A percentile compares a stretch with the other conserved stretches of the same genome.
Conservation (phyloP, 1,140 invertebrate species). For the Scaptomyza pallida region DNA sequence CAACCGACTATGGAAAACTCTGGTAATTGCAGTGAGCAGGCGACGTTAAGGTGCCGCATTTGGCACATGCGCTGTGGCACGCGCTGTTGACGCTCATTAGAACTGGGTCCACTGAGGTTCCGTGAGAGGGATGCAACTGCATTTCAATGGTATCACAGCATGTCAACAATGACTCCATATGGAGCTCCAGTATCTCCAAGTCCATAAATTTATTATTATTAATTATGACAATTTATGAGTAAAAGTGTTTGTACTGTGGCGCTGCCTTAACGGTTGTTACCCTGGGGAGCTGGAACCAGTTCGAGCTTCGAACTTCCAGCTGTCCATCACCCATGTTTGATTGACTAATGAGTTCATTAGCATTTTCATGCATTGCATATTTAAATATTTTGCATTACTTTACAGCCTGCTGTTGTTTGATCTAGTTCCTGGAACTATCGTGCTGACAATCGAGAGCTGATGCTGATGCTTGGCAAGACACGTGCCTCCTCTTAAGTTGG, state of each 20-base stretch:
- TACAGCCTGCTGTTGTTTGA: slow-evolving; percentile 2
- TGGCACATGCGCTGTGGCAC: slow-evolving; percentile 64
- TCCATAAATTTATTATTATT: slow-evolving; percentile 71
- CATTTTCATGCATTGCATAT: slow-evolving; percentile 55
- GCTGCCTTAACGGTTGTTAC: slow-evolving; percentile 30
- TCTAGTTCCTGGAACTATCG: slow-evolving; percentile 40
- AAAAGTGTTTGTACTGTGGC: slow-evolving; percentile 60
- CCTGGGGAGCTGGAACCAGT: slow-evolving; percentile 33
- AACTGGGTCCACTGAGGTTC: slow-evolving; percentile 29
- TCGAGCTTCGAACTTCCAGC: neutral
- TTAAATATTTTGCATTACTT: slow-evolving; percentile 52
- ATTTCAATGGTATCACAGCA: slow-evolving; percentile 3
- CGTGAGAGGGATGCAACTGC: neutral
- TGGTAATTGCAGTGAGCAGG: slow-evolving; percentile 46
- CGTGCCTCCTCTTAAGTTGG: slow-evolving; percentile 50
- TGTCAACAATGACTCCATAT: slow-evolving; percentile 21
- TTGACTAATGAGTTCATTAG: slow-evolving; percentile 79
- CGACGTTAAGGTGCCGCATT: slow-evolving; percentile 69
- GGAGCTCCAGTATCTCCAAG: slow-evolving; percentile 45
- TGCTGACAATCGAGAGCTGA: neutral
- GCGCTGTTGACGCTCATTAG: slow-evolving; percentile 73
- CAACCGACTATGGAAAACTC: slow-evolving; percentile 44
- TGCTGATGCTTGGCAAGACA: slow-evolving; percentile 26
- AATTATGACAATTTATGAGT: slow-evolving; percentile 81
- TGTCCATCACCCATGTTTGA: slow-evolving; percentile 33